Percentiles rank a stretch among this genome's conserved stretches.
These are phyloP conservation scores for Eilema sororculum DNA, from an alignment of 2,888 invertebrate species.

Conservation along the genomic window DNA sequence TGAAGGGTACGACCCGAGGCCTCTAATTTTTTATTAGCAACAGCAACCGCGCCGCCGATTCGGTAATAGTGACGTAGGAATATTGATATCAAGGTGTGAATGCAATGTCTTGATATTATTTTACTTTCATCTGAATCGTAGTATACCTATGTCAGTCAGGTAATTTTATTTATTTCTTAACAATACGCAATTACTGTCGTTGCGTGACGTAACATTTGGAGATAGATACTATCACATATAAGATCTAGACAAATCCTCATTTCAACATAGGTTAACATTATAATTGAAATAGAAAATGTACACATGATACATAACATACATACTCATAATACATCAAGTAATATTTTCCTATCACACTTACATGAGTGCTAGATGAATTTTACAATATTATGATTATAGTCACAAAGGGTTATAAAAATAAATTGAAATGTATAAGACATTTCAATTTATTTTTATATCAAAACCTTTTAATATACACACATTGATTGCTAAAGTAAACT, in stretches of 20 bases:
- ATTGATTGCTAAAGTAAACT: slow-evolving; percentile 10
- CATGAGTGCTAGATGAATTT: no score
- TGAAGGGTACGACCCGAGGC: background rate
- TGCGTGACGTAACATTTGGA: background rate
- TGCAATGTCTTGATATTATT: slow-evolving; percentile 15
- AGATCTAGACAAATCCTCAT: background rate
- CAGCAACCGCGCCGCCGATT: slow-evolving; percentile 6
- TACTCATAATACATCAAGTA: no score
- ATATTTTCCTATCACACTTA: no score
- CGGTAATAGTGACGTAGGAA: slow-evolving; percentile 29
- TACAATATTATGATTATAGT: background rate
- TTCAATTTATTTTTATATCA: background rate
- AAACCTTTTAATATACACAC: slow-evolving; percentile 11
- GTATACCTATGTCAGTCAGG: no score
- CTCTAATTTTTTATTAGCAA: slow-evolving; percentile 30
- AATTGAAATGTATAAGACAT: no score
- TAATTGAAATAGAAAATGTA: no score
- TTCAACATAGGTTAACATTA: no score
- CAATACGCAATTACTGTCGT: no score
- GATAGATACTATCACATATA: background rate
- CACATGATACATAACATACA: no score
- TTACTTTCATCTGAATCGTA: background rate
- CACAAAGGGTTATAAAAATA: no score
- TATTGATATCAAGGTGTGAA: background rate
- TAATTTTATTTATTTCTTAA: no score